Base-by-base conservation (phyloP, 2,797 vertebrate genomes). In the Sebastes hopkinsi region DNA sequence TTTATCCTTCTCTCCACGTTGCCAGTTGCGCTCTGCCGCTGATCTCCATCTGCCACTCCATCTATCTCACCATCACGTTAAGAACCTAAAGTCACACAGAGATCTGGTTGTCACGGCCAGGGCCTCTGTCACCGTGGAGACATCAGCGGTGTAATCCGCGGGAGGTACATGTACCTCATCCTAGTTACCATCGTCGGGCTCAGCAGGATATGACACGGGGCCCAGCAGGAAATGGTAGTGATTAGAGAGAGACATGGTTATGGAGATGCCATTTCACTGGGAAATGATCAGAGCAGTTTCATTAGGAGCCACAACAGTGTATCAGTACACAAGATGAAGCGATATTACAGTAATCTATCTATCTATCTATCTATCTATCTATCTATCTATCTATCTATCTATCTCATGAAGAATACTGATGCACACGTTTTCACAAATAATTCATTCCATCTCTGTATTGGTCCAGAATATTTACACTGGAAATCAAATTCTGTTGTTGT, bases 401-500 rank as follows among this genome's bases (percentile, higher is more conserved):
- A 54, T 54, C 50, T 54, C 29, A 64, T 64, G 61, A 38, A 36
- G 36, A 66, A 42, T 66, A 66, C n/a, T 78, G 69, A 91, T 86
- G 83, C 77, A 76, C 85, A 87, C 77, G 80, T 90, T 91, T 92
- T 89, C 74, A 80, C 85, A 89, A 90, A 90, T 89, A 92, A 91
- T 92, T 90, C 77, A 91, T 94, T 92, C 85, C 64, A 83, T 85
- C 86, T 86, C 83, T 69, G 80, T 87, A 90, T 88, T 82, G 81
- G 85, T 89, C 77, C 69, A 73, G 86, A 92, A 92, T 95, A 94
- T 94, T 93, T 91, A 94, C 89, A 79, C 86, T 92, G 88, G 82
- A 90, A 94, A 95, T 93, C 92, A 91, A 91, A 94, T 92, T 89
- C 85, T 88, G 92, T 92, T 94, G 90, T 91, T 94, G 92, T 95